Evolutionary conservation across 2,888 invertebrate genomes (phyloP), one percentile per base, ranked within the genome.

Genomic region (Caenorhabditis panamensis): DNA sequence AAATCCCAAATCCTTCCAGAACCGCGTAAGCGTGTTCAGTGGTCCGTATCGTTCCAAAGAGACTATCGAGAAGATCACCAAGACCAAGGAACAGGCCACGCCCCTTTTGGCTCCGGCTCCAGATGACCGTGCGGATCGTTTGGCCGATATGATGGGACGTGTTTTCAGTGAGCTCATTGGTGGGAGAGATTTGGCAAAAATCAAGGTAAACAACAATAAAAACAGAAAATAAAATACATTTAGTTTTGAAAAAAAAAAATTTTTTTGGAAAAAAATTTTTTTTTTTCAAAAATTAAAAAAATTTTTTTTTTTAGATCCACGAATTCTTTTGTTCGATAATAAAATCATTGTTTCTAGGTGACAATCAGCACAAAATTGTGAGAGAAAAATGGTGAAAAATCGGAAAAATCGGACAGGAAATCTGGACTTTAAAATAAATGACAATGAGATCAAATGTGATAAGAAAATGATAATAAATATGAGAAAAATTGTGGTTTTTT

Each of bases 11-110:
- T 18, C 8, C 13, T 54, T 71, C 13, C 58, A 73, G 72, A 73
- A 73, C 59, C 58, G 58, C 26, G 66, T 73, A 1, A 64, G 64
- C 8, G 73, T 73, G 51, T 73, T 73, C 53, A 73, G 73, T 49
- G 73, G 73, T 41, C 73, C 73, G 24, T 73, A 49, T 51, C 73
- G 73, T n/a, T 58, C 66, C n/a, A 73, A 73, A 18, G 73, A 64
- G 37, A 66, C 11, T 31, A 22, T 64, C 9, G 59, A 73, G 41
- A 66, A 24, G 1, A 47, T 73, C 37, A 62, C 54, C 31, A 73
- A 73, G 44, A 28, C 54, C 2, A 73, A 66, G 59, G 37, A 56
- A 51, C 24, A 31, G 20, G 11, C 31, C 13, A 24, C 58, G 2
- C 26, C 44, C 13, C 18, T 16, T 9, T 16, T 44, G 22, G 8